Percentiles rank a stretch among this genome's conserved stretches.
Evolutionary conservation across 2,888 invertebrate genomes (phyloP).

Genomic region (Scaptomyza polygonia): DNA sequence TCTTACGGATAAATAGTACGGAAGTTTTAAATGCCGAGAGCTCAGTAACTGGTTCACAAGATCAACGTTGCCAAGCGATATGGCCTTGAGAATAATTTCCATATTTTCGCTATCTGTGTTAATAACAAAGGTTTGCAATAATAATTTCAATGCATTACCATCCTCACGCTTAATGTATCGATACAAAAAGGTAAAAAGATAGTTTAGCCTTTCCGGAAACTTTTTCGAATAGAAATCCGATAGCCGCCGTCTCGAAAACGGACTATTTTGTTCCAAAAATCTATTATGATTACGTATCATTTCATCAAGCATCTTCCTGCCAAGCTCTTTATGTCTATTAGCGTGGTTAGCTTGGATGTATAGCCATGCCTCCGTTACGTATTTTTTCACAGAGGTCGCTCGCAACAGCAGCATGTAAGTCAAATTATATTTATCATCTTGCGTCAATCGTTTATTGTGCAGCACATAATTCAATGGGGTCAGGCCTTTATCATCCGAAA

Average conservation of each 20-base stretch:
- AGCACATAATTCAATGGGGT: neutral
- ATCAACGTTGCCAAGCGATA: neutral
- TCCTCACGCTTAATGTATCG: neutral
- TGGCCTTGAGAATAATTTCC: neutral
- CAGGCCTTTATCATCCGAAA: neutral
- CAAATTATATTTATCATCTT: neutral
- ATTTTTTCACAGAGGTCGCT: neutral
- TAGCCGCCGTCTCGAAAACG: neutral
- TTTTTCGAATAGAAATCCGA: neutral
- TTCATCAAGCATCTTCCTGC: neutral
- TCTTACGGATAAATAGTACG: neutral
- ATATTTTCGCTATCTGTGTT: neutral
- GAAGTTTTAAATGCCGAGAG: neutral
- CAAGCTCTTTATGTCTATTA: neutral
- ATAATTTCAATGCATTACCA: neutral
- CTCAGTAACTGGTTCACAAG: neutral
- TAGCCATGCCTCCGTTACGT: neutral
- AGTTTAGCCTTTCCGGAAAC: neutral
- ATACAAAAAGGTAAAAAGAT: neutral
- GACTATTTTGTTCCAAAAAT: neutral
- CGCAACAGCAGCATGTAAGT: neutral
- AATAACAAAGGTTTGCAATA: neutral
- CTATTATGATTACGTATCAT: neutral
- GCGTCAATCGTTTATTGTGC: neutral
- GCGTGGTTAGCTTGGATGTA: neutral